Base-by-base conservation (phyloP, 2,113 vertebrate genomes). In the Alectura lathami region DNA sequence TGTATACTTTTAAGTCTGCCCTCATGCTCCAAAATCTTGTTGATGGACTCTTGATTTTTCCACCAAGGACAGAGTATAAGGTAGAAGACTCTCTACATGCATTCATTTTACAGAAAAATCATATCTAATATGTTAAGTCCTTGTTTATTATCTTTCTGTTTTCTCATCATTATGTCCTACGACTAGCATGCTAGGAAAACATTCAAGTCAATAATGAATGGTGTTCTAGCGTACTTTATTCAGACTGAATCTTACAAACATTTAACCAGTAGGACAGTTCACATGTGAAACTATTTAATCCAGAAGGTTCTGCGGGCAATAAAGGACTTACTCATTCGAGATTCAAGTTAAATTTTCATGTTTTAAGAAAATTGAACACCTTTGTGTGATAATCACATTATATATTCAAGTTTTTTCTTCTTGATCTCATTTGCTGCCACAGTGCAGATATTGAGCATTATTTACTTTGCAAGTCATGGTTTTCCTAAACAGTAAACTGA, bases 41-140 rank as follows among this genome's bases (percentile, higher is more conserved):
- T 15, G 30, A 29, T 32, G 14, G 13, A 22, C 6, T 68, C 0
- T 24, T 53, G 0, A 2, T n/a, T 59, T 73, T 84, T 51, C 26
- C 24, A 21, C 62, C 3, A 62, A 32, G 36, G 63, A 21, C 4
- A 40, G n/a, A 40, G 2, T 36, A 9, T 69, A 57, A 26, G 2
- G 17, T 22, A 30, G 54, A 48, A 50, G 18, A 38, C 3, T 6
- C 48, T 4, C 3, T 68, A 36, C 0, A 0, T 29, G 4, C 2
- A 18, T 74, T 73, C 17, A 23, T 57, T 5, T 77, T n/a, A 53
- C 5, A 62, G 34, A 62, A 74, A 7, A 74, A 76, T n/a, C 7
- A 22, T 47, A 64, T 1, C 3, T n/a, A 38, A 68, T 81, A 51
- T 38, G 6, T 47, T 68, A 56, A 16, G n/a, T 9, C 4, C n/a